Base-by-base conservation (phyloP, 1,140 invertebrate species). In the Lepidurus couesii region DNA sequence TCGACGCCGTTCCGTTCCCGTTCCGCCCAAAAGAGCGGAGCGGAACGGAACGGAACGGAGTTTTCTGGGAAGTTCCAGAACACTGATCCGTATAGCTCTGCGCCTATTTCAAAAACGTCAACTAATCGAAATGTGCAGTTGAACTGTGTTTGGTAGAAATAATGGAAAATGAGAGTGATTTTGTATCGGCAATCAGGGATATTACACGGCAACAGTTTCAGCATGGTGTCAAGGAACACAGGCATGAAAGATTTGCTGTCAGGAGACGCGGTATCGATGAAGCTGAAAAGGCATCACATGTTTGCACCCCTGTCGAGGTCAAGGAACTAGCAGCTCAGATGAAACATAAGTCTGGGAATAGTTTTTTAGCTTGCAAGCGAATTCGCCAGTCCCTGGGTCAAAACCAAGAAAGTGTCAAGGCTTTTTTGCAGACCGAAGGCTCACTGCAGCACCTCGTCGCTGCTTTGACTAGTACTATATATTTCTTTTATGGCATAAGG, bases 261-360 rank as follows among this genome's bases (percentile, higher is more conserved):
- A 73, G 75, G 13, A 74, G 78, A 34, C 44, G 74, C 11, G 78
- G 78, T 11, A 73, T 79, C 43, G 78, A 75, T 44, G n/a, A 44
- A 21, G 11, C 21, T 11, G 24, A 16, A 21, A 65, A 65, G 8
- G 53, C 21, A 65, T 44, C 73, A 7, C 11, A 24, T 75, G 42
- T 75, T 1, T 79, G 73, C 11, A 75, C 78, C 9, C 73, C 78
- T 4, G 7, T 11, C 7, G 47, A 44, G 2, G 44, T 75, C 10
- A n/a, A 44, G 11, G 26, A 43, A 13, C 26, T 79, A 47, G 78
- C 73, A 47, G 74, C 34, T 26, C 44, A 24, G 1, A 47, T 79
- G 74, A 79, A 74, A 24, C 42, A 79, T n/a, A 79, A 45, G 42
- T 43, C 65, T 24, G 34, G 10, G 21, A 75, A 74, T 3, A 78